Base-by-base conservation (phyloP, 2,888 invertebrate genomes). In the Sinodicranocentrus sp. region DNA sequence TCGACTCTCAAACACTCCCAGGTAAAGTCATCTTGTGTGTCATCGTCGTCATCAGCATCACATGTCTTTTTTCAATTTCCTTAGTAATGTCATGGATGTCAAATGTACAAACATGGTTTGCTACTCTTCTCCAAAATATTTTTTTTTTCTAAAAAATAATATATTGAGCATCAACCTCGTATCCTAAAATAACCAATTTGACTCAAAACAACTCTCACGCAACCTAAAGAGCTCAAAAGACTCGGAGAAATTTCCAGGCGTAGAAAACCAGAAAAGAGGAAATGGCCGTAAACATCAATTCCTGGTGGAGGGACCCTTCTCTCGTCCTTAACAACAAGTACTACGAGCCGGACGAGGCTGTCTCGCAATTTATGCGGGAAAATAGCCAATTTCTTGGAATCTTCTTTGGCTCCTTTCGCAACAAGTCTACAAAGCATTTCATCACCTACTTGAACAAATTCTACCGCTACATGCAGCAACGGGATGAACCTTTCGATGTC, bases 1-100 rank as follows among this genome's bases (percentile, higher is more conserved):
- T 33, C 78, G 88, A 44, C 87, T 88, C 52, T 82, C 88, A 65
- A 88, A 88, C 76, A 88, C 88, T 28, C 88, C 88, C 75, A 88
- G 88, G 88, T 88, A 88, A 13, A 68, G 5, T 21, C 33, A 33
- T 10, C 33, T 3, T 33, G 33, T 33, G 33, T 33, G 33, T 33
- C 33, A 33, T 33, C 39, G 39, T 39, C 13, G 39, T 39, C 17
- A 59, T 52, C 54, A 17, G 5, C 10, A n/a, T 52, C 10, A 2
- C 13, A 59, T 59, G 59, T 2, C 59, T 59, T 23, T 52, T 25
- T 23, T 59, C 59, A 59, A 59, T 25, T 59, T 25, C 59, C 59
- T 59, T 48, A 3, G 10, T 33, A 33, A 33, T 33, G 33, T 33
- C 33, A 33, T 33, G 3, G 33, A 33, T 33, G 33, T 33, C 33